Base-by-base conservation (phyloP, 1,140 invertebrate species). In the Heliconius hewitsoni region DNA sequence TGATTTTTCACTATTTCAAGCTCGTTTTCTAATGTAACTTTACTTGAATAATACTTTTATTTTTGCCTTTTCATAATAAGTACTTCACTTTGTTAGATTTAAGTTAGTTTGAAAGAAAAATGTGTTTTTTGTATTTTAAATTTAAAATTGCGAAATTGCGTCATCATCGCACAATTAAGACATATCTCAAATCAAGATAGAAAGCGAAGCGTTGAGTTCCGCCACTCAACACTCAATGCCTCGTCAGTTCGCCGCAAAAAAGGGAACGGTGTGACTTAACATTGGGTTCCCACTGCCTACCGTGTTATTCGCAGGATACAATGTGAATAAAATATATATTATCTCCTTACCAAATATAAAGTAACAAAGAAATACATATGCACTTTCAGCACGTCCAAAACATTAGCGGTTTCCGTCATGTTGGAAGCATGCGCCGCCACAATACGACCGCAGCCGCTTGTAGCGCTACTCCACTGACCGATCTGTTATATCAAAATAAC, bases 361-460 rank as follows among this genome's bases (percentile, higher is more conserved):
- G 57, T 23, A 66, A 66, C n/a, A 76, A 76, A 76, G 74, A 70
- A 66, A 78, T 37, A 34, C 8, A 34, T 66, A 52, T 50, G 9
- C 27, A 66, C 60, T 66, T 27, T 57, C 77, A 60, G 57, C 39
- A 78, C 18, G 72, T 46, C 77, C 39, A 19, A 66, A 78, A 78
- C 77, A 74, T 78, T 60, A 73, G 77, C 37, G 77, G 77, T 74
- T 57, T 60, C 42, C 77, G 50, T 60, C 71, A 74, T 27, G 77
- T 46, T 74, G 72, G 71, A 42, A 78, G 72, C 72, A 78, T 70
- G 39, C 27, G 39, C 39, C 55, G 27, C 77, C 71, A 55, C 77
- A 78, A 66, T 39, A 60, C 50, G 34, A 77, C 77, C 72, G 37
- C 77, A 74, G 52, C 39, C 77, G 23, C 19, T 78, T 78, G 60